Percentiles rank a stretch among this genome's conserved stretches.
Conservation (phyloP, 2,797 vertebrate genomes). For the Rhyacichthys aspro region DNA sequence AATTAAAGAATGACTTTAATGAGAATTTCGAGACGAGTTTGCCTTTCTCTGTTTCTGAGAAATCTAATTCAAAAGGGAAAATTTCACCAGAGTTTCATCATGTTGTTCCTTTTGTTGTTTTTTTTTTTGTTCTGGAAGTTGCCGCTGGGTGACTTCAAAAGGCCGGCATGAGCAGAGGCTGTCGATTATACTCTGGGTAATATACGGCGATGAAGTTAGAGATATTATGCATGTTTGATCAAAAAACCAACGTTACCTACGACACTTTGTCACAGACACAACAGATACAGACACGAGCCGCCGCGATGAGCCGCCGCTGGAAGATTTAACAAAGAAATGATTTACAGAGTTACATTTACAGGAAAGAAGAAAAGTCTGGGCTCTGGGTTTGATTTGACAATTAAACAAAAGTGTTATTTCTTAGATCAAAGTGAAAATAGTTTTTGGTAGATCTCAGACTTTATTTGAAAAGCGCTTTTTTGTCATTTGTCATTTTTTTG, state of each 20-base stretch:
- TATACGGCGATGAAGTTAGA: constrained; percentile 55
- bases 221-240: constrained; percentile 75
- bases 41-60: constrained; percentile 46
- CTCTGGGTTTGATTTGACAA: too few species aligned
- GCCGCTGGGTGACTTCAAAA: constrained; percentile 43
- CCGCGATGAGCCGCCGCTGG: constrained; percentile 56
- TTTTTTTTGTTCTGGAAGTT: constrained; percentile 26
- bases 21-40: constrained; percentile 14
- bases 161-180: constrained; percentile 69
- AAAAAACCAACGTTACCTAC: constrained; percentile 47
- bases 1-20: neutral
- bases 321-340: too few species aligned
- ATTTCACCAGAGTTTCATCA: constrained; percentile 72
- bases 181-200: constrained; percentile 63
- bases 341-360: too few species aligned
- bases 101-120: constrained; percentile 18
- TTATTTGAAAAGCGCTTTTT: too few species aligned
- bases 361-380: too few species aligned
- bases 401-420: too few species aligned
- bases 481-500: too few species aligned
- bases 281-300: constrained; percentile 18
- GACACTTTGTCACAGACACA: constrained; percentile 42
- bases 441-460: too few species aligned
- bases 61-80: constrained; percentile 51
- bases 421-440: too few species aligned